Evolutionary conservation across 2,888 invertebrate genomes (phyloP).

Genomic region (Agriopis leucophaearia): DNA sequence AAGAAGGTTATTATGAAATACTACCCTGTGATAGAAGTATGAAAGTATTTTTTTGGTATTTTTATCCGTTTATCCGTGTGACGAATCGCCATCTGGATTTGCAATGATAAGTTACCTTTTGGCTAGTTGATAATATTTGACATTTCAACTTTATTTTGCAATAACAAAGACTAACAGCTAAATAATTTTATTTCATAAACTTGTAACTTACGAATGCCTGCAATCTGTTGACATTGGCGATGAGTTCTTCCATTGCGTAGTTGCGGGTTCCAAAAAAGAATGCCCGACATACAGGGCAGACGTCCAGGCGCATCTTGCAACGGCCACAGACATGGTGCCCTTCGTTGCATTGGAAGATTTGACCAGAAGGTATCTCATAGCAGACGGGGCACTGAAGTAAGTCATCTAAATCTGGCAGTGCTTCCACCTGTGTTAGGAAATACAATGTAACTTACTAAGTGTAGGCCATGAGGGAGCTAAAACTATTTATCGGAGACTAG

Average conservation of each 20-base stretch:
- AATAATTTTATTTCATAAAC: not conserved
- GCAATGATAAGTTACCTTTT: too few species aligned
- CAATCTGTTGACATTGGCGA: conserved; percentile 78
- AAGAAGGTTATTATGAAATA: too few species aligned
- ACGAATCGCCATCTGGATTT: too few species aligned
- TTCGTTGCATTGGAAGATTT: conserved; percentile 83
- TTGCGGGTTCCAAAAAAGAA: conserved; percentile 83
- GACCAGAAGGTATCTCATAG: conserved; percentile 79
- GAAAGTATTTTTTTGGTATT: too few species aligned
- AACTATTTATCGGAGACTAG: too few species aligned
- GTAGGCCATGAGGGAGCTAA: too few species aligned
- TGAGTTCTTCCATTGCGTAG: conserved; percentile 85
- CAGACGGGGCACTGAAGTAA: conserved; percentile 87
- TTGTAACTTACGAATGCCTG: conserved; percentile 74
- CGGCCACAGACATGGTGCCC: conserved; percentile 86
- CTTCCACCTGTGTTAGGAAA: conserved; percentile 62
- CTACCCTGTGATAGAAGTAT: too few species aligned
- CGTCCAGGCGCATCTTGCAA: conserved; percentile 77
- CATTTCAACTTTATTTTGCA: too few species aligned
- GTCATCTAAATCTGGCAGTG: conserved; percentile 82
- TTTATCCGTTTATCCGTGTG: too few species aligned
- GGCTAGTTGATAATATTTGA: too few species aligned
- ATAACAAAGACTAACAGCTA: not conserved
- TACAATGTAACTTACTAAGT: conserved; percentile 37
- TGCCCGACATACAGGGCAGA: conserved; percentile 84